Percentiles rank a stretch among this genome's conserved stretches.
Conservation (phyloP, 2,113 vertebrate genomes). For the Spheniscus mendiculus region DNA sequence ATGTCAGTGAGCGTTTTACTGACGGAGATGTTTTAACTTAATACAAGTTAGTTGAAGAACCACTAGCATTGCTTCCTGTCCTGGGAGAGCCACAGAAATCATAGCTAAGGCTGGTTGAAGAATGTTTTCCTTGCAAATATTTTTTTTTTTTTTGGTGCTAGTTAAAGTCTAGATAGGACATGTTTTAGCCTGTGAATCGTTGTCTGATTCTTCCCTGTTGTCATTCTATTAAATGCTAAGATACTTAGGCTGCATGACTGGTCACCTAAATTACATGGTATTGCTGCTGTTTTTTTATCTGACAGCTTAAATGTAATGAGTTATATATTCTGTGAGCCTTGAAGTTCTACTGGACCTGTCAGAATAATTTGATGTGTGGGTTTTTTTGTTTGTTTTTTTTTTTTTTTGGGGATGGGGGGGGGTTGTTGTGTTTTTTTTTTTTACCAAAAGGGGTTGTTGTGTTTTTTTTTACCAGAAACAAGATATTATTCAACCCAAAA, state of each 20-base stretch:
- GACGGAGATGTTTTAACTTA: not conserved
- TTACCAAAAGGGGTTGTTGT: not conserved
- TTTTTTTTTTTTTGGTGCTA: not conserved
- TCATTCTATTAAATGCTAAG: not conserved
- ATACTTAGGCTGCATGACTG: not conserved
- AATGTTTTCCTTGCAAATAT: not conserved
- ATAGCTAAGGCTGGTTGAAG: not conserved
- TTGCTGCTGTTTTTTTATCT: not conserved
- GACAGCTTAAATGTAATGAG: not conserved
- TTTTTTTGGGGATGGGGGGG: not conserved
- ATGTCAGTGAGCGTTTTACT: not conserved
- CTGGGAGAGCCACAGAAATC: not conserved
- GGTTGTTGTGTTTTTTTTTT: not conserved
- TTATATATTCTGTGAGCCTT: not conserved
- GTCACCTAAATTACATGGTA: not conserved
- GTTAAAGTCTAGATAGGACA: not conserved
- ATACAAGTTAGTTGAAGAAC: not conserved
- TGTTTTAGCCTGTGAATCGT: not conserved
- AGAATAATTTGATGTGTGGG: not conserved
- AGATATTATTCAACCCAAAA: not conserved
- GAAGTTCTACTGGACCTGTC: not conserved
- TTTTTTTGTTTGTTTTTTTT: too few species aligned
- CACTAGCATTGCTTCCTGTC: not conserved
- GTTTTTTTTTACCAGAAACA: not conserved
- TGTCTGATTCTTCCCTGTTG: not conserved